These are phyloP conservation scores for Diplazon laetatorius DNA, from an alignment of 2,888 invertebrate genomes.

Conservation along the genomic window DNA sequence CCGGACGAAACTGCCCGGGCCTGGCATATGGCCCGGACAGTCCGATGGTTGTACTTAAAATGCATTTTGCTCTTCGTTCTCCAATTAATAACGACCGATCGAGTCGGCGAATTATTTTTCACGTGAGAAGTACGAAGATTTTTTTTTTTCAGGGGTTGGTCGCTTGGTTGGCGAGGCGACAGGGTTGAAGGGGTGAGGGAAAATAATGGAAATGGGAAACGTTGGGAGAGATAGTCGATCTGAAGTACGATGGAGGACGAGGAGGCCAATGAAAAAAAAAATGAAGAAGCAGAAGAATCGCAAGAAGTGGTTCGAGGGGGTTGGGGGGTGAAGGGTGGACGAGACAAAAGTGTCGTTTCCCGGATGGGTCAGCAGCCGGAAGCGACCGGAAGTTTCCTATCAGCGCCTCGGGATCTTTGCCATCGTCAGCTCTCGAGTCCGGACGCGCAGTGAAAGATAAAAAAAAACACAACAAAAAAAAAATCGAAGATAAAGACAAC, in stretches of 20 bases:
- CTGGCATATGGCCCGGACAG: conserved; percentile 7
- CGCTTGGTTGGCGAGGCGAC: too few relatives aligned
- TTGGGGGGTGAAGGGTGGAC: too few relatives aligned
- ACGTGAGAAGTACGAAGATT: too few relatives aligned
- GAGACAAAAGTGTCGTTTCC: conserved; percentile 50
- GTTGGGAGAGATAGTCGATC: conserved; percentile 53
- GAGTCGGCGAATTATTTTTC: not conserved
- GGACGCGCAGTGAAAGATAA: conserved; percentile 40
- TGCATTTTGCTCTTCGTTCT: not conserved
- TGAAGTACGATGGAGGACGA: conserved; percentile 5
- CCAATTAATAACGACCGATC: conserved; percentile 4
- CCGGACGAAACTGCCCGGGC: conserved; percentile 1
- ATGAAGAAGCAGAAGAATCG: conserved; percentile 28
- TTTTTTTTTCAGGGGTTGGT: too few relatives aligned
- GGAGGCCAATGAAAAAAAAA: too few relatives aligned
- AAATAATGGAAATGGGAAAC: conserved; percentile 59
- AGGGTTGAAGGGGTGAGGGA: conserved; percentile 19
- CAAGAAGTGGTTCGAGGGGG: not conserved
- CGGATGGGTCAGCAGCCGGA: conserved; percentile 76
- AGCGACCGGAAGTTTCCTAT: conserved; percentile 76
- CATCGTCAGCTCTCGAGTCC: conserved; percentile 76
- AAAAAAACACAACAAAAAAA: conserved; percentile 15
- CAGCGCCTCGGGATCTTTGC: conserved; percentile 78
- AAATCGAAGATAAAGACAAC: conserved; percentile 24
- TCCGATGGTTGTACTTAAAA: not conserved